Percentiles rank a stretch among this genome's conserved stretches.
phyloP scores from a whole-genome alignment of 2,797 vertebrate genomes.

The Brachymystax lenok region DNA sequence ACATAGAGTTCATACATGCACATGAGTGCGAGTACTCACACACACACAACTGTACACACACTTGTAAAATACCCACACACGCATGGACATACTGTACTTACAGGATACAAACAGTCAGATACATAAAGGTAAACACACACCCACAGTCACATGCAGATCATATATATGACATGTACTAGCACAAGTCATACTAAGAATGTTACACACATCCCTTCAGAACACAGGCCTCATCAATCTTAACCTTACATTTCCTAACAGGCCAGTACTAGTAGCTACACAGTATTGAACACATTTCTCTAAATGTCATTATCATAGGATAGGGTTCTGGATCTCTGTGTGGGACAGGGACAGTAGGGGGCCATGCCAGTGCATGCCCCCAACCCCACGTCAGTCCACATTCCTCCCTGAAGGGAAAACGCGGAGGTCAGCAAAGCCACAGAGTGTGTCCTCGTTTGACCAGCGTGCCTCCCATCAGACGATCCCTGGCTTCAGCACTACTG shows the following conservation, averaged over 20 bases:
- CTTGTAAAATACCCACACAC: not conserved
- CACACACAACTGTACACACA: not conserved
- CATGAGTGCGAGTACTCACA: not conserved
- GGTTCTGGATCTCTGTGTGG: not conserved
- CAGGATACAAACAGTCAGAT: not conserved
- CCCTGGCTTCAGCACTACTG: conserved; percentile 74
- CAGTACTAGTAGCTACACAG: not conserved
- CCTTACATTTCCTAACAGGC: not conserved
- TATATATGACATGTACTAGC: too few relatives aligned
- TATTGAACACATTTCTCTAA: not conserved
- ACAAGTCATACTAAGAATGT: not conserved
- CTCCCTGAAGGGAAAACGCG: conserved; percentile 50
- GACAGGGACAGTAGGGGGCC: not conserved
- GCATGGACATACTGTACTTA: not conserved
- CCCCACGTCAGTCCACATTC: conserved; percentile 58
- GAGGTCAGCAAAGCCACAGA: conserved; percentile 65
- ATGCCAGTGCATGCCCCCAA: conserved; percentile 9
- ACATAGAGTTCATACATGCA: not conserved
- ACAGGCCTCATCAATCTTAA: not conserved
- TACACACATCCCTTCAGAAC: not conserved
- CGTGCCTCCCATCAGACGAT: conserved; percentile 70
- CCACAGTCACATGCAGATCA: too few relatives aligned
- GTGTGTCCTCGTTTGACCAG: conserved; percentile 58
- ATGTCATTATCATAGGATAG: not conserved
- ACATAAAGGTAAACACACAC: not conserved